These are phyloP conservation scores for Drosophila algonquin DNA, from an alignment of 2,888 invertebrate species.

Conservation along the genomic window DNA sequence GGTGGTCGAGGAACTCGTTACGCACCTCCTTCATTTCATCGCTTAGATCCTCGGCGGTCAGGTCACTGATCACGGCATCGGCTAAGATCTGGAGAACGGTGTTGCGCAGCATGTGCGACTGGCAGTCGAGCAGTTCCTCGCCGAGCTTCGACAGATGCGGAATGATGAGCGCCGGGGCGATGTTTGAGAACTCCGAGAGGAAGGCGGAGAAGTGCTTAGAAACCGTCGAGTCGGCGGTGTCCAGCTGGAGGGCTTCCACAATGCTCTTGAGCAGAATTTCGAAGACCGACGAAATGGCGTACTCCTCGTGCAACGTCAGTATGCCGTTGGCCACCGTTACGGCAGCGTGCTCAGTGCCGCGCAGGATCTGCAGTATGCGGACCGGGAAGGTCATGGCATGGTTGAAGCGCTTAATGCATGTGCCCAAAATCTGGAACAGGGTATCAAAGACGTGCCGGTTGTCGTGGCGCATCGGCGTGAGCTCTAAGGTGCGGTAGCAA, in stretches of 20 bases:
- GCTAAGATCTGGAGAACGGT: conserved; percentile 93
- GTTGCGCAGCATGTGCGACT: conserved; percentile 90
- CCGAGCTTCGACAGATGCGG: conserved; percentile 82
- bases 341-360: conserved; percentile 80
- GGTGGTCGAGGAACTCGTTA: conserved; percentile 91
- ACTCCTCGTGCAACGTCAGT: conserved; percentile 81
- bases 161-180: conserved; percentile 82
- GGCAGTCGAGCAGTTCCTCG: conserved; percentile 82
- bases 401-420: conserved; percentile 92
- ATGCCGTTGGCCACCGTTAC: conserved; percentile 81
- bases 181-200: conserved; percentile 80
- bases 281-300: conserved; percentile 81
- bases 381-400: conserved; percentile 92
- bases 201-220: conserved; percentile 83
- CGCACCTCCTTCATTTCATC: conserved; percentile 88
- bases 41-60: conserved; percentile 89
- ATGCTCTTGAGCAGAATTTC: conserved; percentile 82
- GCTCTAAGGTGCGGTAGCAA: conserved; percentile 82
- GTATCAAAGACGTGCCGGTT: conserved; percentile 88
- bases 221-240: conserved; percentile 78
- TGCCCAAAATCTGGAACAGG: conserved; percentile 91
- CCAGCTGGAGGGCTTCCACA: conserved; percentile 79
- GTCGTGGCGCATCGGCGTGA: conserved; percentile 84
- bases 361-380: conserved; percentile 87
- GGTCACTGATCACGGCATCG: conserved; percentile 89